Evolutionary conservation across 1,140 invertebrate species (phyloP).

Genomic region (Aphis craccivora): DNA sequence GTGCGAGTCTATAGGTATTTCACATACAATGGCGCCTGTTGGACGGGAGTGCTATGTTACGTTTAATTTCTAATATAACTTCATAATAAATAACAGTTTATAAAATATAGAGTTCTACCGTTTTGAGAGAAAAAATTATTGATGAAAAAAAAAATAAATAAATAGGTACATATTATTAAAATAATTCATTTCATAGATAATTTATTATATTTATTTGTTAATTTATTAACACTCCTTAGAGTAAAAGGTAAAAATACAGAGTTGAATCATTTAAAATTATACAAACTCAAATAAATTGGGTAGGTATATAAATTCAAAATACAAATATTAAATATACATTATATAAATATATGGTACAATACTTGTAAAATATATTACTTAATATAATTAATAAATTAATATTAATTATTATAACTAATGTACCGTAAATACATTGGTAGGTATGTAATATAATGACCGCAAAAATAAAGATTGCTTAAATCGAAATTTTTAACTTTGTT

Average conservation of each 20-base stretch:
- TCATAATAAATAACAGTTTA: not conserved
- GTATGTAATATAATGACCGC: no score
- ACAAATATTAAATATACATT: not conserved
- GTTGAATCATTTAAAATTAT: not conserved
- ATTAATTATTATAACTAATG: not conserved
- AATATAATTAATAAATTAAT: no score
- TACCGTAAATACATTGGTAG: no score
- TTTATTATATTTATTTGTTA: not conserved
- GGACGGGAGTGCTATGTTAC: not conserved
- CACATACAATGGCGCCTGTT: no score
- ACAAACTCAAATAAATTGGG: not conserved
- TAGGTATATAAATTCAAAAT: not conserved
- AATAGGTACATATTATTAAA: not conserved
- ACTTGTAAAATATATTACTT: not conserved
- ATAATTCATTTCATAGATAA: not conserved
- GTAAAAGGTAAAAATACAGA: not conserved
- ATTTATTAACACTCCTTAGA: fast-evolving
- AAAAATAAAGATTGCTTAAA: not conserved
- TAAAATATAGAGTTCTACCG: not conserved
- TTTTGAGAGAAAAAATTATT: not conserved
- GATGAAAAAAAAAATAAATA: no score
- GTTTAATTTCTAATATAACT: not conserved
- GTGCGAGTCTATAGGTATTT: not conserved
- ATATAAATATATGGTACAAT: not conserved
- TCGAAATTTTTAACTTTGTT: not conserved